Evolutionary conservation across 2,888 invertebrate genomes (phyloP).

Genomic region (Caenorhabditis angaria): DNA sequence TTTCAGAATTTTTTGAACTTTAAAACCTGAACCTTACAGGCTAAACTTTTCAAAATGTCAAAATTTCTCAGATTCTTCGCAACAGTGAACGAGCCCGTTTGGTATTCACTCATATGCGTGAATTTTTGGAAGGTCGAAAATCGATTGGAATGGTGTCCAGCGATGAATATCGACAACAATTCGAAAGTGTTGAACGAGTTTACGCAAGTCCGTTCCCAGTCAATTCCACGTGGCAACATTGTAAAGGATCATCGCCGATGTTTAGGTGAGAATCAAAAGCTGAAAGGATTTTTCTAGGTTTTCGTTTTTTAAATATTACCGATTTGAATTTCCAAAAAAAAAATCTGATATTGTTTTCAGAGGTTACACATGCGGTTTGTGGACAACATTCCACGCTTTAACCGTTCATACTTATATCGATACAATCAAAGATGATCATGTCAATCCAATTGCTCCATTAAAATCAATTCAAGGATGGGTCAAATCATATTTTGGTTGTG

Average conservation of each 20-base stretch:
- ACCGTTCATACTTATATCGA: conserved; percentile 81
- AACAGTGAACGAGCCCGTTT: conserved; percentile 67
- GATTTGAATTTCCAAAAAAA: background rate
- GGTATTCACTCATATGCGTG: conserved; percentile 67
- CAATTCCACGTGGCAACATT: conserved; percentile 71
- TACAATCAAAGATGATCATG: conserved; percentile 68
- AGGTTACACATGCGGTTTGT: conserved; percentile 84
- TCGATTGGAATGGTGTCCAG: conserved; percentile 53
- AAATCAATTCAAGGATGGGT: conserved; percentile 66
- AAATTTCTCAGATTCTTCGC: conserved; percentile 59
- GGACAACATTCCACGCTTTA: conserved; percentile 93
- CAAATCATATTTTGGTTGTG: conserved; percentile 84
- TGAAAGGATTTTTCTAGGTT: too few species aligned
- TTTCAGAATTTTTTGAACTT: too few species aligned
- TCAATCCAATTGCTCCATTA: conserved; percentile 65
- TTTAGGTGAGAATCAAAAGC: conserved; percentile 74
- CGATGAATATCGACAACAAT: conserved; percentile 66
- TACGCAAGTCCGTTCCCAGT: conserved; percentile 69
- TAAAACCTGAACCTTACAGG: background rate
- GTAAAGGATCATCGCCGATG: conserved; percentile 73
- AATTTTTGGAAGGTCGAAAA: conserved; percentile 58
- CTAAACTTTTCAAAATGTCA: background rate
- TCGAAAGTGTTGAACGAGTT: conserved; percentile 67
- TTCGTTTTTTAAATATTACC: too few species aligned
- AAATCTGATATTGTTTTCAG: conserved; percentile 9